Base-by-base conservation (phyloP, 2,797 vertebrate species). In the Phrynocephalus forsythii region DNA sequence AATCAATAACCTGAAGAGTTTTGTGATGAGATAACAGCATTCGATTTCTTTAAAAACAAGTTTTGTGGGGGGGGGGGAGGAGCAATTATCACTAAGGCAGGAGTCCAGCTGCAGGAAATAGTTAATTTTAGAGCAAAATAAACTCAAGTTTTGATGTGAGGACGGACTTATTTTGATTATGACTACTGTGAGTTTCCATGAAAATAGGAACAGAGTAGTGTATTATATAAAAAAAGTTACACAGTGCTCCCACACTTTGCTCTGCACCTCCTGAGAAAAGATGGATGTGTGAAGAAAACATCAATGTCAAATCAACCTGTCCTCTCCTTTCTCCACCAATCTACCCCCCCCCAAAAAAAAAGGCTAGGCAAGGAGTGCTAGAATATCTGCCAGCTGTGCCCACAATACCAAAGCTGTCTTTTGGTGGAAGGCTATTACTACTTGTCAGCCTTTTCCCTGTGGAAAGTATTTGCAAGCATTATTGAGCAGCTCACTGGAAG, bases 21-120 rank as follows among this genome's bases (percentile, higher is more conserved):
- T 83, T 67, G 52, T 52, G 52, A 69, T 16, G 44, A 56, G 20
- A 44, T 11, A 44, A 33, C 8, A 71, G 18, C 33, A 75, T 73
- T 81, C 33, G 30, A 86, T 66, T 52, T 88, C 6, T 68, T 56
- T 68, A 79, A 52, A 56, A 22, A 33, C 13, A 52, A 77, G 7
- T 77, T 82, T 28, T 67, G 26, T 24, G n/a, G 38, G 1, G 28
- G 44, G 76, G 56, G 1, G 33, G 44, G 82, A n/a, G 5, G 30
- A 82, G 30, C 71, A 86, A 79, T 77, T 76, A 81, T 71, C 69
- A 75, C 9, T 44, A 60, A 87, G 20, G 68, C 52, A 88, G 33
- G 33, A 63, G 48, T 52, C n/a, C 44, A 50, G 24, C 30, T 84
- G 7, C 30, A 75, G 69, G n/a, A 33, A 72, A 78, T 1, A 56